A percentile compares a stretch with the other conserved stretches of the same genome.
Conservation (phyloP, 2,797 vertebrate genomes). For the Rhabdomys pumilio region DNA sequence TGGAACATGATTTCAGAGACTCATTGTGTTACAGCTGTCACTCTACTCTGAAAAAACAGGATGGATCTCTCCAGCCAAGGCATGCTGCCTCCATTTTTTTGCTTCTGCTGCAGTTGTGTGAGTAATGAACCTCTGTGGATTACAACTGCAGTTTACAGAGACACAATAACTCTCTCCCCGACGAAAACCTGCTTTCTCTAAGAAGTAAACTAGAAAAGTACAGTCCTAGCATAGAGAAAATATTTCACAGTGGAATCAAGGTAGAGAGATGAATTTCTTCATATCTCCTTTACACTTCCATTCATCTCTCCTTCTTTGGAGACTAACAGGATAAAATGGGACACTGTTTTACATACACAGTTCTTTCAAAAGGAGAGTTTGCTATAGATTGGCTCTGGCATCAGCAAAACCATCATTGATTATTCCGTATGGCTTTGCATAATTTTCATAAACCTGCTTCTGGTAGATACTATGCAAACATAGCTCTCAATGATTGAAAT, state of each 20-base stretch:
- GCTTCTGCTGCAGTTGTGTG: too few relatives aligned
- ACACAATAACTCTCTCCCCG: background rate
- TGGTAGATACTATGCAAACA: background rate
- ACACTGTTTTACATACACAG: background rate
- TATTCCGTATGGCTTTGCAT: background rate
- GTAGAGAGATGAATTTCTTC: background rate
- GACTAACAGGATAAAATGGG: background rate
- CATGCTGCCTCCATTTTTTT: background rate
- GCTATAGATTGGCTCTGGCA: background rate
- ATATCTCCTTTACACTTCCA: background rate
- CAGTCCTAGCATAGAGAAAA: background rate
- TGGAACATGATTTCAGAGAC: background rate
- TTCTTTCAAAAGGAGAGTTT: background rate
- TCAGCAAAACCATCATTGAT: background rate
- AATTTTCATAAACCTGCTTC: background rate
- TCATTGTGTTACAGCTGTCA: background rate
- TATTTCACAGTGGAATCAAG: background rate
- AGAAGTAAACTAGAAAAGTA: background rate
- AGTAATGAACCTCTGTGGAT: background rate
- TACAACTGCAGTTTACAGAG: background rate
- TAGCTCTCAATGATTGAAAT: background rate
- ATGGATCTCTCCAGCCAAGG: background rate
- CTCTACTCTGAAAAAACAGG: too few relatives aligned
- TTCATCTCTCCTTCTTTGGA: background rate
- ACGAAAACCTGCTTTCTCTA: background rate